These are phyloP conservation scores for Plumapathes pennacea DNA, from an alignment of 92 coral and sea anemone genomes.

Conservation along the genomic window DNA sequence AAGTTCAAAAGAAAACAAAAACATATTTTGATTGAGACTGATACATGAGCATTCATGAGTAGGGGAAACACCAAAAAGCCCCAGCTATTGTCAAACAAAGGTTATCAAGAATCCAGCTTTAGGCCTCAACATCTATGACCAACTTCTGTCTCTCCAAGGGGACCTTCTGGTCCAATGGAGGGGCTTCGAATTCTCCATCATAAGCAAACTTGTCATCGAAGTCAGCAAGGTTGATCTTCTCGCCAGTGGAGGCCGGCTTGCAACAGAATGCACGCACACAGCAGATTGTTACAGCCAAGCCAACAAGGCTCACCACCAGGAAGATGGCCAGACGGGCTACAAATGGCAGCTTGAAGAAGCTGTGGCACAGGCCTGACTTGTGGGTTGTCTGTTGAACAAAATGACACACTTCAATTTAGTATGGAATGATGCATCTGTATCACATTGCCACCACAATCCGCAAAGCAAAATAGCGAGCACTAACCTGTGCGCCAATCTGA, in stretches of 20 bases:
- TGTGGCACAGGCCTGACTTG: slow-evolving; percentile 73
- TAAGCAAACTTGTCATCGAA: slow-evolving; percentile 72
- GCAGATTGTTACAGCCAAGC: slow-evolving; percentile 68
- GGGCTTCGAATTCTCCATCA: slow-evolving; percentile 92
- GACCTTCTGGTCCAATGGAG: slow-evolving; percentile 80
- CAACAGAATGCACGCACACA: slow-evolving; percentile 89
- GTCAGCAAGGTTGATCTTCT: slow-evolving; percentile 72
- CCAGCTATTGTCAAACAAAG: no score
- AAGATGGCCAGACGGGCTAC: slow-evolving; percentile 91
- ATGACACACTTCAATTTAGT: no score
- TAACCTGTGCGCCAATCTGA: no score
- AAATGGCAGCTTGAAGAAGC: slow-evolving; percentile 90
- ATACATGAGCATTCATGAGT: no score
- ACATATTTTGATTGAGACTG: no score
- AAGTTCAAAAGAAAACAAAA: no score
- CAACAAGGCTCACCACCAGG: slow-evolving; percentile 59
- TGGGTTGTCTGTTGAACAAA: no score
- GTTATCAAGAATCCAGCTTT: not conserved
- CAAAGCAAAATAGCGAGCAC: no score
- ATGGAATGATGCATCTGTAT: no score
- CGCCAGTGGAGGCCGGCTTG: slow-evolving; percentile 63
- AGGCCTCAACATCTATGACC: slow-evolving; percentile 63
- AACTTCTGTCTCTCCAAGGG: slow-evolving; percentile 88
- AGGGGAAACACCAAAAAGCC: no score
- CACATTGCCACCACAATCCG: no score